phyloP scores from a whole-genome alignment of 2,797 vertebrate genomes.

The Ficedula albicollis region DNA sequence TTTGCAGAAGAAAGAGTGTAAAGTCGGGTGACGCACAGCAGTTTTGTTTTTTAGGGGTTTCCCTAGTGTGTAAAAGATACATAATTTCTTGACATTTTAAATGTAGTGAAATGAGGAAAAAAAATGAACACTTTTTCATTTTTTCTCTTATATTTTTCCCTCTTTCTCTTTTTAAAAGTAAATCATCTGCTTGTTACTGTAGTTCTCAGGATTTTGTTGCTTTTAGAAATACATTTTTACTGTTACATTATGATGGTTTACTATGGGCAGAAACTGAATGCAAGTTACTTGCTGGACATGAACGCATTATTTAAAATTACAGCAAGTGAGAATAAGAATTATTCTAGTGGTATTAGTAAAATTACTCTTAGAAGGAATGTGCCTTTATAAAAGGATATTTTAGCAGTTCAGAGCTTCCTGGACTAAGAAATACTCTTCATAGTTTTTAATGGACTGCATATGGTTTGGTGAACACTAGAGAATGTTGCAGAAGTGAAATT shows the following conservation, averaged over 20 bases:
- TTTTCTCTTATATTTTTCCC: not conserved
- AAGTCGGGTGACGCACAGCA: not conserved
- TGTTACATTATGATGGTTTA: not conserved
- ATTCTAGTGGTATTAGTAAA: not conserved
- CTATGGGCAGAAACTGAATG: not conserved
- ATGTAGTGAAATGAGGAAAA: not conserved
- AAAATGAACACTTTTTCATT: fast-evolving
- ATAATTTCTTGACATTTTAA: not conserved
- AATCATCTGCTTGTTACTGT: not conserved
- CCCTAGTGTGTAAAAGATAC: not conserved
- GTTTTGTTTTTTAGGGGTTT: not conserved
- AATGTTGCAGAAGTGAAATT: not conserved
- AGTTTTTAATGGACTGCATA: not conserved
- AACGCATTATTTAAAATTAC: not conserved
- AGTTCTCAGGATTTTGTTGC: not conserved
- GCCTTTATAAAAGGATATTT: not conserved
- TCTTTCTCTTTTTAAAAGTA: not conserved
- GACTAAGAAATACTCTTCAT: not conserved
- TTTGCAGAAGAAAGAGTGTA: not conserved
- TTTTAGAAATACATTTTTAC: not conserved
- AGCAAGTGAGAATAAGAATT: not conserved
- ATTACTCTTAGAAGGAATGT: not conserved
- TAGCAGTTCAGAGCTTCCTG: not conserved
- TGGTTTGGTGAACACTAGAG: not conserved
- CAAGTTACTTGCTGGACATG: not conserved